These are phyloP conservation scores for Lipophrys pholis DNA, from an alignment of 2,113 vertebrate species.

Conservation along the genomic window DNA sequence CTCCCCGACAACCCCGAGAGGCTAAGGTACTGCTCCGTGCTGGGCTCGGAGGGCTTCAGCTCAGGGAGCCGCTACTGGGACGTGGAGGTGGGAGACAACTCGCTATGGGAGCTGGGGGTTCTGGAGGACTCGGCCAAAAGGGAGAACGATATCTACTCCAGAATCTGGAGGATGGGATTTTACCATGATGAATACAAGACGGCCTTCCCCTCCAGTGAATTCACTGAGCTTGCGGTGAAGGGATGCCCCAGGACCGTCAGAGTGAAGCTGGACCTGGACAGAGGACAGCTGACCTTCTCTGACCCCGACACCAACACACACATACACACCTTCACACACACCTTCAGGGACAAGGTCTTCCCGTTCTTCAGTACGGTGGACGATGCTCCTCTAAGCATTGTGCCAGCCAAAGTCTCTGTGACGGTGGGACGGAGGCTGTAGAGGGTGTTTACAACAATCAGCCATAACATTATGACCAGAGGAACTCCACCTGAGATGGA, in stretches of 20 bases:
- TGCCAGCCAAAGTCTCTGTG: slow-evolving; percentile 8
- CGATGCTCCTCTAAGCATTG: slow-evolving; percentile 25
- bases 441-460: no score
- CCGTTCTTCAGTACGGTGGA: slow-evolving; percentile 34
- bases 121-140: not conserved
- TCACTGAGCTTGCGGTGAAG: not conserved
- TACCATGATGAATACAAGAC: slow-evolving; percentile 19
- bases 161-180: slow-evolving; percentile 44
- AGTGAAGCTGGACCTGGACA: slow-evolving; percentile 44
- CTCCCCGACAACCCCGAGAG: slow-evolving; percentile 30
- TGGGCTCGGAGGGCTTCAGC: slow-evolving; percentile 26
- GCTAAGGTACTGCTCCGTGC: not conserved
- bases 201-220: not conserved
- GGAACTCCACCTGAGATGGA: no score
- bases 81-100: not conserved
- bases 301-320: slow-evolving; percentile 30
- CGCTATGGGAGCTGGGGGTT: slow-evolving; percentile 15
- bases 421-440: not conserved
- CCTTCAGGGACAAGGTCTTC: slow-evolving; percentile 18
- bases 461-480: no score
- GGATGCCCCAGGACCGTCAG: slow-evolving; percentile 32
- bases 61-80: slow-evolving; percentile 42
- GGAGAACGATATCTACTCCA: not conserved
- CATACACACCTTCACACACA: slow-evolving; percentile 48
- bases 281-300: slow-evolving; percentile 40